Conservation (phyloP, 2,113 vertebrate genomes). For the Corythornis cristatus region DNA sequence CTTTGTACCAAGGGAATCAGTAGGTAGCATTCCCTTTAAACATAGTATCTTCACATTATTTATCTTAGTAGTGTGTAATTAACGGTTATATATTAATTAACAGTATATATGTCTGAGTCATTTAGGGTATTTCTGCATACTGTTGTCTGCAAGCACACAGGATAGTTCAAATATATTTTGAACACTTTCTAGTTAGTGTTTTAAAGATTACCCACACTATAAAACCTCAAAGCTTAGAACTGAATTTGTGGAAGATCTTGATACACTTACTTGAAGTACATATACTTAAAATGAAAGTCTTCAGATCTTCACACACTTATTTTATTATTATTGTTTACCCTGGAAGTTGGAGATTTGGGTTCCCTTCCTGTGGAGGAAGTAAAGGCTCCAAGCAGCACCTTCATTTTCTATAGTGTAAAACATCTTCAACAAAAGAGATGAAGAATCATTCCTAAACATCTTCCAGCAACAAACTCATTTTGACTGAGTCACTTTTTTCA, state of each 20-base stretch:
- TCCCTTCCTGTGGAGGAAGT: background rate
- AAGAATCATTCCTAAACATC: background rate
- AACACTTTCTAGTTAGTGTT: background rate
- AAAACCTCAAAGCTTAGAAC: background rate
- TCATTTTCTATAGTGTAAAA: background rate
- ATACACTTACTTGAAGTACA: background rate
- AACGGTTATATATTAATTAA: background rate
- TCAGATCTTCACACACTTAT: background rate
- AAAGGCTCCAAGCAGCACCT: background rate
- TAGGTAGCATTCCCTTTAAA: background rate
- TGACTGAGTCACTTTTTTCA: background rate
- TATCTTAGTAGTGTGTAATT: background rate
- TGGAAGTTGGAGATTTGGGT: background rate
- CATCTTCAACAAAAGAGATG: background rate
- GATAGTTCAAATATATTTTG: background rate
- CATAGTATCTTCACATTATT: background rate
- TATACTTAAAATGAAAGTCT: background rate
- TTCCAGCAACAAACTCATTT: background rate
- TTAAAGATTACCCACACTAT: background rate
- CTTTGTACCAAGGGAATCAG: background rate
- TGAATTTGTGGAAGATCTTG: background rate
- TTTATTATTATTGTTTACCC: background rate
- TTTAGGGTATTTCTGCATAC: background rate
- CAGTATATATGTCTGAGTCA: background rate
- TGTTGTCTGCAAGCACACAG: background rate